These are phyloP conservation scores for Amphibalanus amphitrite DNA, from an alignment of 1,140 invertebrate genomes.

Conservation along the genomic window DNA sequence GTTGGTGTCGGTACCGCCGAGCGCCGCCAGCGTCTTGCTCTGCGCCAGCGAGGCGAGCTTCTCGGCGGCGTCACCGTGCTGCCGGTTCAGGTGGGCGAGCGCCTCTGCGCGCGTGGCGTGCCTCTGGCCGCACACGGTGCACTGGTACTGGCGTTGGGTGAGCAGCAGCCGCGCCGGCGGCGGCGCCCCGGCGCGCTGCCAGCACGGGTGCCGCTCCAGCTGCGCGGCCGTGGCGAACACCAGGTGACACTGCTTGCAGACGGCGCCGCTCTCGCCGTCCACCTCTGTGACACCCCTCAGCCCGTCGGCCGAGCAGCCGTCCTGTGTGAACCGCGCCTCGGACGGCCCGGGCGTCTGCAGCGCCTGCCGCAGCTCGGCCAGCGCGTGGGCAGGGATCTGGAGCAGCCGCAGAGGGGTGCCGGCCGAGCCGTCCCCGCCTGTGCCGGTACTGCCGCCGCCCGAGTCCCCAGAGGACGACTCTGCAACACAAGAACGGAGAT, in stretches of 20 bases:
- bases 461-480: not conserved
- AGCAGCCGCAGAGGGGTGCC: not conserved
- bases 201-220: not conserved
- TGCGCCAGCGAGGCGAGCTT: not conserved
- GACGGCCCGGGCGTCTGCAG: not conserved
- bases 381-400: not conserved
- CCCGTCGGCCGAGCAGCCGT: not conserved
- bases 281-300: not conserved
- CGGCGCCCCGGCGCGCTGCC: not conserved
- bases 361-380: not conserved
- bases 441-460: no score
- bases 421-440: not conserved
- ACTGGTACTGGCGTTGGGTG: not conserved
- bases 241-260: slow-evolving; percentile 5
- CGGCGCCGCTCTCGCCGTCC: not conserved
- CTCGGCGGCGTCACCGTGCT: not conserved
- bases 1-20: no score
- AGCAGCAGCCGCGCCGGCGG: not conserved
- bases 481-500: not conserved
- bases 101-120: not conserved
- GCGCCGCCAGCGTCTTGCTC: no score
- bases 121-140: not conserved
- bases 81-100: not conserved
- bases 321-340: not conserved
- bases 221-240: not conserved